Evolutionary conservation across 1,140 invertebrate species (phyloP).

Genomic region (Vollenhovia emeryi): DNA sequence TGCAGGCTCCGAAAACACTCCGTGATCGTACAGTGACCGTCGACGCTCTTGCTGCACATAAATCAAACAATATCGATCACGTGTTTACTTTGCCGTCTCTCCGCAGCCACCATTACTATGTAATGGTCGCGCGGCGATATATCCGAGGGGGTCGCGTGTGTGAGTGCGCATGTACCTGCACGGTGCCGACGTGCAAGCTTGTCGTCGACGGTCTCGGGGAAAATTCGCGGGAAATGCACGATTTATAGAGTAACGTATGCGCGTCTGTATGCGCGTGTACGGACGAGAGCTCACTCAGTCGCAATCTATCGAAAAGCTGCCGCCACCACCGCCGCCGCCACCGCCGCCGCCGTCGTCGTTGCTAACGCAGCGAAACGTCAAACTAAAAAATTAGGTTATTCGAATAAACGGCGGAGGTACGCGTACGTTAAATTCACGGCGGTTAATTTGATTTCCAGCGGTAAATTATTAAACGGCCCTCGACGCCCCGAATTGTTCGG

Average conservation of each 20-base stretch:
- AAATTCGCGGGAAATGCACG: constrained; percentile 55
- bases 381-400: constrained; percentile 47
- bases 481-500: constrained; percentile 7
- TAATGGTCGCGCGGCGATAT: constrained; percentile 53
- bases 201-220: constrained; percentile 50
- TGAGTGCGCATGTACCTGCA: neutral
- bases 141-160: neutral
- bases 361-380: constrained; percentile 18
- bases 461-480: constrained; percentile 51
- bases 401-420: constrained; percentile 23
- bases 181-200: neutral
- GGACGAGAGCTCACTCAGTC: constrained; percentile 4
- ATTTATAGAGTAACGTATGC: constrained; percentile 52
- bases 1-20: constrained; percentile 64
- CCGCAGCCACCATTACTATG: constrained; percentile 53
- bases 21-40: constrained; percentile 64
- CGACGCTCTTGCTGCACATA: constrained; percentile 47
- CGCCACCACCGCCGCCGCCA: neutral
- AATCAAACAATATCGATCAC: constrained; percentile 73
- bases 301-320: constrained; percentile 47
- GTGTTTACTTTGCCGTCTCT: constrained; percentile 66
- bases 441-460: constrained; percentile 33
- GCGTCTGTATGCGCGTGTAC: constrained; percentile 7
- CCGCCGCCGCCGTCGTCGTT: neutral
- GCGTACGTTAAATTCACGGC: constrained; percentile 35